Percentiles rank a stretch among this genome's conserved stretches.
Conservation (phyloP, 2,113 vertebrate genomes). For the Pachyramphus minor region DNA sequence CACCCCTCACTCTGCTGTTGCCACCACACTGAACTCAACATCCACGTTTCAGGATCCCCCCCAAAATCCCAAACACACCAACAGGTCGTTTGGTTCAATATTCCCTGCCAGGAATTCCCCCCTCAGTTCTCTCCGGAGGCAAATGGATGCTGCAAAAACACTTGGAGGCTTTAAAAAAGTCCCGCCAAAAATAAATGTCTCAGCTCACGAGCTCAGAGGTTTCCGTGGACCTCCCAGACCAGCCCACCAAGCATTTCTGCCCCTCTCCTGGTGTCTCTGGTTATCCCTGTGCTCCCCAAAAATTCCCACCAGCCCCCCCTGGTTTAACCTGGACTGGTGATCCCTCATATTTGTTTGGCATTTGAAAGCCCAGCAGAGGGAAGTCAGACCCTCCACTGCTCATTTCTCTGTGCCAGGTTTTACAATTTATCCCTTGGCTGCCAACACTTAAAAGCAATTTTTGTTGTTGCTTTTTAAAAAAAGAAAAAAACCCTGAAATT, state of each 20-base stretch:
- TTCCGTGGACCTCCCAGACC: not conserved
- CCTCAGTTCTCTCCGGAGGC: rapidly evolving
- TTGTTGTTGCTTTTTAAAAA: not conserved
- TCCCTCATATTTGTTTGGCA: rapidly evolving
- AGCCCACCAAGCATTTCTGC: rapidly evolving
- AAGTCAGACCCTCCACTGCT: rapidly evolving
- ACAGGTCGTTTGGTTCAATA: rapidly evolving
- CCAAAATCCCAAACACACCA: rapidly evolving
- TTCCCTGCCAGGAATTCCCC: not conserved
- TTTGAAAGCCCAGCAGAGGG: not conserved
- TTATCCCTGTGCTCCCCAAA: not conserved
- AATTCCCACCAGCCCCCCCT: not conserved
- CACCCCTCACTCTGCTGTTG: too few relatives aligned
- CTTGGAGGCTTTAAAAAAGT: not conserved
- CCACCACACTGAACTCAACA: too few relatives aligned
- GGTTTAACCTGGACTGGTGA: rapidly evolving
- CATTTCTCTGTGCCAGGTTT: not conserved
- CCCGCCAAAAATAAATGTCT: rapidly evolving
- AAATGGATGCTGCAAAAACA: rapidly evolving
- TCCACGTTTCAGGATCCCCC: not conserved
- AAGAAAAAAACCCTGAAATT: not conserved
- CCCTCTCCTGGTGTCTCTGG: rapidly evolving
- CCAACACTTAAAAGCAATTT: not conserved
- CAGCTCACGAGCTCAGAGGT: rapidly evolving
- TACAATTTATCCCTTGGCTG: not conserved